A percentile compares a stretch with the other conserved stretches of the same genome.
Evolutionary conservation across 2,113 vertebrate genomes (phyloP).

Genomic region (Hypocryptadius cinnamomeus): DNA sequence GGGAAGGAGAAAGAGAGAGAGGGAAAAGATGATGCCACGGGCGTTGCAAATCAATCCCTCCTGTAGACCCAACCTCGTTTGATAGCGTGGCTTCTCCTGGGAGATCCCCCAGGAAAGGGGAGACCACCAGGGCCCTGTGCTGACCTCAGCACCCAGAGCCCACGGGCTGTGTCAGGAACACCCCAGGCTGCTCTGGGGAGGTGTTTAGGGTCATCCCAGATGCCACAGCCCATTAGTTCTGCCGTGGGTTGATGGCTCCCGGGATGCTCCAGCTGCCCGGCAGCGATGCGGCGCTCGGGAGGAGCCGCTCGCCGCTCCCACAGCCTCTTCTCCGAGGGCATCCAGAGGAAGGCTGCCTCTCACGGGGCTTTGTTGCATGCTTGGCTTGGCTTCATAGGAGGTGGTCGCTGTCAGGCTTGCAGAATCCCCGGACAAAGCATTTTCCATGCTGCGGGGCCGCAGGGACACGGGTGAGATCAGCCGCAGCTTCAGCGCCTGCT

Average conservation of each 20-base stretch:
- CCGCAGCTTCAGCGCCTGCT: not conserved
- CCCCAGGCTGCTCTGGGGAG: rapidly evolving
- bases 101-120: not conserved
- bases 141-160: not conserved
- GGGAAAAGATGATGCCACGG: not conserved
- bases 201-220: not conserved
- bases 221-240: not conserved
- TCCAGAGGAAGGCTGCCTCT: not conserved
- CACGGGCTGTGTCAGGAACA: not conserved
- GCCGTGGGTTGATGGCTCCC: not conserved
- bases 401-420: not conserved
- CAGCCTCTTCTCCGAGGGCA: not conserved
- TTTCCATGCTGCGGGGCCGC: rapidly evolving
- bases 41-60: not conserved
- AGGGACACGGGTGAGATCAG: not conserved
- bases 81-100: not conserved
- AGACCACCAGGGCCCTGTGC: not conserved
- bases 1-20: not conserved
- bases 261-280: not conserved
- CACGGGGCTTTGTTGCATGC: not conserved
- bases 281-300: rapidly evolving
- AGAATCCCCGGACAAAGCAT: not conserved
- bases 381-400: not conserved
- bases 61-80: not conserved
- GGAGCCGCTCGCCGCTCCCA: not conserved